Evolutionary conservation across 2,888 invertebrate species (phyloP).

Genomic region (Hyles lineata): DNA sequence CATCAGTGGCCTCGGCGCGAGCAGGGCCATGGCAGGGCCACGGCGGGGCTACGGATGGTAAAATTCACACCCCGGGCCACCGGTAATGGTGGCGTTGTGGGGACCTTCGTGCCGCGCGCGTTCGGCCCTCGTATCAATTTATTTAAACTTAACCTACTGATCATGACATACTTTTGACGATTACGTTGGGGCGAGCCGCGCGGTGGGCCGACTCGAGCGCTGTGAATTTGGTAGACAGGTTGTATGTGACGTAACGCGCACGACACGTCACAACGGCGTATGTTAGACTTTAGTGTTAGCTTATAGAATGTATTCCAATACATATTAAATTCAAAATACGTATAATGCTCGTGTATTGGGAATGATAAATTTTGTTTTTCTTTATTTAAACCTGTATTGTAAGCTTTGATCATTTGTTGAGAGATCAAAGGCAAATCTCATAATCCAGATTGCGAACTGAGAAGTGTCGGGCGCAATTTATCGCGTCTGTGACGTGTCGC

Average conservation of each 20-base stretch:
- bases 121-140: conserved; percentile 71
- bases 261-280: conserved; percentile 21
- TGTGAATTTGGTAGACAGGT: conserved; percentile 23
- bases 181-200: conserved; percentile 61
- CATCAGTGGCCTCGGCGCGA: conserved; percentile 30
- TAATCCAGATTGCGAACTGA: not conserved
- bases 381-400: conserved; percentile 6
- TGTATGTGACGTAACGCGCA: conserved; percentile 24
- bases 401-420: not conserved
- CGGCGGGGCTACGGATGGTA: conserved; percentile 33
- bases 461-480: conserved; percentile 11
- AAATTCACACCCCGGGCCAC: conserved; percentile 38
- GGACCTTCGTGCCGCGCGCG: conserved; percentile 54
- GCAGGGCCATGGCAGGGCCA: conserved; percentile 30
- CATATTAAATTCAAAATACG: not conserved
- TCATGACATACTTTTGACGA: conserved; percentile 83
- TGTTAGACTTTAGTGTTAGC: not conserved
- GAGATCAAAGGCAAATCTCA: conserved; percentile 14
- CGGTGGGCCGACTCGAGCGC: conserved; percentile 57
- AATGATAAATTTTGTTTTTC: not conserved
- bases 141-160: conserved; percentile 85
- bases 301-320: not conserved
- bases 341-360: not conserved
- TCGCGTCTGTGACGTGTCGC: conserved; percentile 4
- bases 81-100: conserved; percentile 36